These are phyloP conservation scores for Drosophila helvetica DNA, from an alignment of 2,888 invertebrate genomes.

Conservation along the genomic window DNA sequence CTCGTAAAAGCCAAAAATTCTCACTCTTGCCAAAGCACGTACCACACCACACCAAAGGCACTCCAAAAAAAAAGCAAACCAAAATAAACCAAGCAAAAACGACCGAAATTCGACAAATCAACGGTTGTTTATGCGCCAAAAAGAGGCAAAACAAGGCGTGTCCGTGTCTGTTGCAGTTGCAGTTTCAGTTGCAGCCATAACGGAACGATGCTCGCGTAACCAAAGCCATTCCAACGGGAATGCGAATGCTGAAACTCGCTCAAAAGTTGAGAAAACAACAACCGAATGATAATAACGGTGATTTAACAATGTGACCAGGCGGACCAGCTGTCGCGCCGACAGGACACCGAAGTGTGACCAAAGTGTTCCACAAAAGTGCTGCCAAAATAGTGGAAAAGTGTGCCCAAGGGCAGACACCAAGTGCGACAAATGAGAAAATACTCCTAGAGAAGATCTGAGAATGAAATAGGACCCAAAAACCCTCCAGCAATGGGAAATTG, in stretches of 20 bases:
- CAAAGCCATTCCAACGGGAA: background rate
- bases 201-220: conserved; percentile 45
- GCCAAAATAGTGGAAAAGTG: too few relatives aligned
- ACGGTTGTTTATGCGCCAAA: conserved; percentile 23
- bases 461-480: background rate
- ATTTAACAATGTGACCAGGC: background rate
- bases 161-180: conserved; percentile 42
- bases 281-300: background rate
- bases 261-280: background rate
- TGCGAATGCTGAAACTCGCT: too few relatives aligned
- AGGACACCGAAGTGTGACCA: conserved; percentile 1
- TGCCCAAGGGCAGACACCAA: too few relatives aligned
- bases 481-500: background rate
- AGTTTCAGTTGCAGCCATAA: conserved; percentile 46
- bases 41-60: conserved; percentile 2
- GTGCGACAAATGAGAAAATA: background rate
- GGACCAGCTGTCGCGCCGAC: conserved; percentile 1
- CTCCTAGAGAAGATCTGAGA: background rate
- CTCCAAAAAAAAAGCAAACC: conserved; percentile 22
- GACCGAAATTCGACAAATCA: conserved; percentile 19
- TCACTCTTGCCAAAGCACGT: conserved; percentile 36
- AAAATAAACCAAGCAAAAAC: conserved; percentile 10
- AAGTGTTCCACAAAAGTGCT: background rate
- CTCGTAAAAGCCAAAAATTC: conserved; percentile 22
- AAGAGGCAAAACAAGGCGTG: conserved; percentile 32